Percentiles rank a stretch among this genome's conserved stretches.
These are phyloP conservation scores for Andrena minutula DNA, from an alignment of 2,888 invertebrate species.

Conservation along the genomic window DNA sequence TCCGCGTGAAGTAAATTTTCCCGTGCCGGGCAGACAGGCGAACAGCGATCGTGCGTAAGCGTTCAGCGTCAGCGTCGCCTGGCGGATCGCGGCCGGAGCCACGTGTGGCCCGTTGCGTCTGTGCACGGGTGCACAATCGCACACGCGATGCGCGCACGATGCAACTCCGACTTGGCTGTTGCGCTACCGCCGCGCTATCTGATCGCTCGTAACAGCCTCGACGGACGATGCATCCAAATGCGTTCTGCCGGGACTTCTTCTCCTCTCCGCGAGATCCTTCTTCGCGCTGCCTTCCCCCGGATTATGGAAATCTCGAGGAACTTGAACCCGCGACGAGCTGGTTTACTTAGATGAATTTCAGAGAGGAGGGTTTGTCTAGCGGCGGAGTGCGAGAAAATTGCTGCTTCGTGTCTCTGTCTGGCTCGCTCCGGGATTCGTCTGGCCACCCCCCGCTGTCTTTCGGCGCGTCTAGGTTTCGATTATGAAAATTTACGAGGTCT, in stretches of 20 bases:
- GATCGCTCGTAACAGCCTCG: constrained; percentile 77
- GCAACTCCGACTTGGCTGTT: constrained; percentile 14
- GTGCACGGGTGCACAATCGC: constrained; percentile 54
- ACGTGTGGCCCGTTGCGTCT: constrained; percentile 16
- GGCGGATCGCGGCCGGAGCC: constrained; percentile 11
- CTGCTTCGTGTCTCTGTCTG: no score
- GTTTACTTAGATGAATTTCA: background rate
- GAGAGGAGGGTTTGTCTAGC: background rate
- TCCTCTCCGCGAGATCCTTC: constrained; percentile 23
- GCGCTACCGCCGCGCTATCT: constrained; percentile 70
- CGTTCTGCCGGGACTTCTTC: constrained; percentile 43
- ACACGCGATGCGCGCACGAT: constrained; percentile 9
- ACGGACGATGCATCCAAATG: constrained; percentile 68
- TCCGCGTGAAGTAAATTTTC: constrained; percentile 62
- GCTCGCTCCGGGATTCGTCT: no score
- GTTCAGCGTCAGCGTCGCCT: constrained; percentile 29
- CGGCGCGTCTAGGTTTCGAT: no score
- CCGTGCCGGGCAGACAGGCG: constrained; percentile 32
- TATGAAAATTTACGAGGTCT: no score
- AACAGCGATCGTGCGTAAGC: constrained; percentile 55
- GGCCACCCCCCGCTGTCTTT: no score
- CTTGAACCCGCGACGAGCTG: background rate
- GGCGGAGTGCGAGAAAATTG: no score
- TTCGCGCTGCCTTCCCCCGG: background rate
- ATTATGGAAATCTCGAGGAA: constrained; percentile 13